Percentiles rank a stretch among this genome's conserved stretches.
Evolutionary conservation across 1,140 invertebrate genomes (phyloP).

Genomic region (Papilio glaucus): DNA sequence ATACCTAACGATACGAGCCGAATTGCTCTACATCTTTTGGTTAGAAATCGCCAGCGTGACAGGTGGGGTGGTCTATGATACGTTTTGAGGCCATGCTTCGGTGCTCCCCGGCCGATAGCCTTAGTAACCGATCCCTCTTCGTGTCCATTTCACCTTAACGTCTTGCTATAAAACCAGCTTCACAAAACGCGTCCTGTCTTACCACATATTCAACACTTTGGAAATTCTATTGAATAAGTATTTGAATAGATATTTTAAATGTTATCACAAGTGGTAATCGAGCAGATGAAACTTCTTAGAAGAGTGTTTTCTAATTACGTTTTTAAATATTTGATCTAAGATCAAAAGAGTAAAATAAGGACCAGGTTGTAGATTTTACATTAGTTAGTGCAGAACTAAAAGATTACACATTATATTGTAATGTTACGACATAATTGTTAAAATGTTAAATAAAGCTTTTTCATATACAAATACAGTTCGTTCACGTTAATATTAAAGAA

Average conservation of each 20-base stretch:
- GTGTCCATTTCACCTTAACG: background rate
- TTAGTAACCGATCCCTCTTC: constrained; percentile 58
- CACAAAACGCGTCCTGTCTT: background rate
- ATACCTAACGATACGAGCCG: constrained; percentile 39
- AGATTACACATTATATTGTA: constrained; percentile 12
- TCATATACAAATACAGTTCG: background rate
- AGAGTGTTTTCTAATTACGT: background rate
- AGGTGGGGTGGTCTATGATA: constrained; percentile 78
- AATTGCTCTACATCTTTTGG: constrained; percentile 51
- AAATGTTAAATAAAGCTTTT: too few relatives aligned
- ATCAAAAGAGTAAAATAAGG: background rate
- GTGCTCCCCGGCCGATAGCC: constrained; percentile 53
- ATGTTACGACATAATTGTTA: background rate
- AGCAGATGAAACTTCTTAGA: background rate
- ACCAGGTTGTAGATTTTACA: background rate
- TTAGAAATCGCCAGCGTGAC: constrained; percentile 72
- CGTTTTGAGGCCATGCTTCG: constrained; percentile 70
- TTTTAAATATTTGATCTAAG: constrained; percentile 6
- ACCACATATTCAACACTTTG: background rate
- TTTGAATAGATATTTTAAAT: too few relatives aligned
- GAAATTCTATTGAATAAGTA: too few relatives aligned
- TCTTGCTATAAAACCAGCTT: background rate
- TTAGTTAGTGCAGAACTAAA: background rate
- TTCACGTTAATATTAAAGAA: background rate
- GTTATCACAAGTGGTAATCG: background rate